Evolutionary conservation across 2,888 invertebrate genomes (phyloP), one percentile per base, ranked within the genome.

Genomic region (Cerastoderma edule): DNA sequence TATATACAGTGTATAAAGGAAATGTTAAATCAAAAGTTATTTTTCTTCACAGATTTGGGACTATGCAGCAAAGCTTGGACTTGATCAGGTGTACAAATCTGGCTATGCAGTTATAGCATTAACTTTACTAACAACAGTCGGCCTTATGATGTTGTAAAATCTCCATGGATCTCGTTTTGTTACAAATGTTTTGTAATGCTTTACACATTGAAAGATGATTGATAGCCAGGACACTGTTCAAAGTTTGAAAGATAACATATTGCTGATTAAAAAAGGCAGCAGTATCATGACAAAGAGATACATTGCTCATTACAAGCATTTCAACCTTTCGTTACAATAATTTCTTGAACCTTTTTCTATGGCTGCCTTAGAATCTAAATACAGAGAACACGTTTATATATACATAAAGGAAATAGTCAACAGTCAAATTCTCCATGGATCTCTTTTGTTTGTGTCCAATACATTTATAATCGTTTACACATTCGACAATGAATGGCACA

Each of bases 61-160:
- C 53, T 68, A 72, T 65, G 76, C 72, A 5, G 48, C 56, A 24
- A 72, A 72, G 22, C 66, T 69, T 53, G 27, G 65, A 39, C 64
- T 76, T 2, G 68, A 68, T n/a, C 76, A 76, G 39, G 72, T 76
- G 10, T 65, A 57, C 66, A 68, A 64, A 46, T 60, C 72, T 8
- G 72, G 76, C 6, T 72, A 65, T 33, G 44, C 57, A 28, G 46
- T 76, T 16, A 35, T 76, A 4, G 67, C 64, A 19, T 48, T 57
- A 13, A 72, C 76, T 16, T 13, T 69, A 22, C 13, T 72, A 30
- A 64, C 69, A 57, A 76, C 76, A 0, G 56, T 39, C 3, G 69
- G 57, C 10, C 65, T 76, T 24, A 76, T 76, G 76, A 50, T n/a
- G 28, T 39, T 76, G 28, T 76, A 46, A 60, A 66, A 22, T 5